Evolutionary conservation across 2,888 invertebrate genomes (phyloP).

Genomic region (Drosophila rubida): DNA sequence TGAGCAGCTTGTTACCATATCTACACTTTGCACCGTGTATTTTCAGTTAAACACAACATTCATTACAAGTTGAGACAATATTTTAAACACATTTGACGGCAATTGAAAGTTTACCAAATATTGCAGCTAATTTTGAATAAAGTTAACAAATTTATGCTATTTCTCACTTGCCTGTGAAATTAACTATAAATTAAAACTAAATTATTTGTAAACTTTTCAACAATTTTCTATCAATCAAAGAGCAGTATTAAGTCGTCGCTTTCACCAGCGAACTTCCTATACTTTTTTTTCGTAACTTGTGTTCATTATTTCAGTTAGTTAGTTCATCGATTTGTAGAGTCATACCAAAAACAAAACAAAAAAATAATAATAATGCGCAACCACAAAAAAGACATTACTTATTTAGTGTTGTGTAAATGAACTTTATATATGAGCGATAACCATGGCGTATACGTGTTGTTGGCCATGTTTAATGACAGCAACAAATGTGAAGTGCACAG

Average conservation of each 20-base stretch:
- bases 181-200: not conserved
- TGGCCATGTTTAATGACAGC: slow-evolving; percentile 23
- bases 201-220: too few species aligned
- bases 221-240: not conserved
- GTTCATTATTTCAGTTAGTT: not conserved
- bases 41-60: slow-evolving; percentile 10
- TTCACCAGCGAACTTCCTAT: not conserved
- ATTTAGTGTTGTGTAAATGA: slow-evolving; percentile 10
- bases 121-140: too few species aligned
- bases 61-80: slow-evolving; percentile 12
- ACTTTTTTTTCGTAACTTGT: not conserved
- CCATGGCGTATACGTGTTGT: slow-evolving; percentile 2
- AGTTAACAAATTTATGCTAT: not conserved
- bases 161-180: not conserved
- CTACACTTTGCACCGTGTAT: not conserved
- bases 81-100: not conserved
- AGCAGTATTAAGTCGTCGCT: not conserved
- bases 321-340: slow-evolving; percentile 20
- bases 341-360: slow-evolving; percentile 11
- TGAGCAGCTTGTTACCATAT: slow-evolving; percentile 18
- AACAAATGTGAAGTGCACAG: slow-evolving; percentile 23
- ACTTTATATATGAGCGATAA: slow-evolving; percentile 11
- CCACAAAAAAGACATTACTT: not conserved
- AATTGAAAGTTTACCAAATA: not conserved
- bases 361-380: not conserved